phyloP scores from a whole-genome alignment of 2,888 invertebrate genomes.

The Ennomos fuscantarius region DNA sequence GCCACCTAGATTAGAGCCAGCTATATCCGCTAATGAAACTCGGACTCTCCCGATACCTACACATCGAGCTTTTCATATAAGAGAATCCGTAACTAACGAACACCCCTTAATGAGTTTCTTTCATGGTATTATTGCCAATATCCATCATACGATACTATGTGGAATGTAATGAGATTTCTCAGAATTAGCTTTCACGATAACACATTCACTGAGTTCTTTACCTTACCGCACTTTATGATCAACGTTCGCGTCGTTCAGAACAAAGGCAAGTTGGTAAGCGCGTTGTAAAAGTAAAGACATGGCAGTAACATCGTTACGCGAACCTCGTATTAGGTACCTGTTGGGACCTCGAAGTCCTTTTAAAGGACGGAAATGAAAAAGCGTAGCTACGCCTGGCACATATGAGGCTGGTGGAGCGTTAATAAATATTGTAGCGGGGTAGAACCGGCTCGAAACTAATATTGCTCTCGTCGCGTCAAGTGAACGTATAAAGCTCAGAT shows the following conservation, averaged over 20 bases:
- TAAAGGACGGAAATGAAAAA: conserved; percentile 60
- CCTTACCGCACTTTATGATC: conserved; percentile 37
- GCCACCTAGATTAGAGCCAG: conserved; percentile 66
- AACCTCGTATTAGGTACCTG: conserved; percentile 36
- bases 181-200: conserved; percentile 34
- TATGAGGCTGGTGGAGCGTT: conserved; percentile 65
- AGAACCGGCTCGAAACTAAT: conserved; percentile 82
- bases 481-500: conserved; percentile 85
- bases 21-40: conserved; percentile 74
- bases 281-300: conserved; percentile 40
- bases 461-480: conserved; percentile 84
- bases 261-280: conserved; percentile 33
- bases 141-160: conserved; percentile 8
- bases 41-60: conserved; percentile 56
- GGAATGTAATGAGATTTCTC: conserved; percentile 36
- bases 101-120: conserved; percentile 31
- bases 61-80: conserved; percentile 26
- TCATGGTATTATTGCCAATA: conserved; percentile 28
- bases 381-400: conserved; percentile 43
- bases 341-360: conserved; percentile 53
- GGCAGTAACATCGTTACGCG: conserved; percentile 38
- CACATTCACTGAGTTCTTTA: conserved; percentile 28
- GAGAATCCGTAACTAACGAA: conserved; percentile 30
- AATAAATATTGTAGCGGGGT: conserved; percentile 82
- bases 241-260: conserved; percentile 21